A percentile compares a stretch with the other conserved stretches of the same genome.
These are phyloP conservation scores for Vombatus ursinus DNA, from an alignment of 2,113 vertebrate genomes.

Conservation along the genomic window DNA sequence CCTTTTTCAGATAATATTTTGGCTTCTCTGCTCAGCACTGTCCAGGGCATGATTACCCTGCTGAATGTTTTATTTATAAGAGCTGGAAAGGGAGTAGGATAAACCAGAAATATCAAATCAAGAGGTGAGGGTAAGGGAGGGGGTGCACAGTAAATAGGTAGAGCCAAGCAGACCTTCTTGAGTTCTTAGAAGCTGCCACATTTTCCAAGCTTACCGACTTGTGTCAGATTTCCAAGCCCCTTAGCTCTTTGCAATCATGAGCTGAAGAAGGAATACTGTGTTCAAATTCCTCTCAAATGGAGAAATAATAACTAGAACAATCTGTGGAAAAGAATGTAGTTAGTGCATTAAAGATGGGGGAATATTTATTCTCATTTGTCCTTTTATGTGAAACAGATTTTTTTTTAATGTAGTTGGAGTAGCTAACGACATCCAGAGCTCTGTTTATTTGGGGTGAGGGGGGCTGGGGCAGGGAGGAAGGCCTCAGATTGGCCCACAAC, in stretches of 20 bases:
- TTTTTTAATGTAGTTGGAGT: slow-evolving; percentile 78
- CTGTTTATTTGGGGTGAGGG: slow-evolving; percentile 66
- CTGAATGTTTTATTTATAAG: background rate
- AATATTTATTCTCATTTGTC: slow-evolving; percentile 85
- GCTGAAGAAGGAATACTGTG: slow-evolving; percentile 67
- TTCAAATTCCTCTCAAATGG: slow-evolving; percentile 73
- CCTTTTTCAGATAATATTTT: background rate
- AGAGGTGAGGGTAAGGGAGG: background rate
- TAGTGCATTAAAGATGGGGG: slow-evolving; percentile 82
- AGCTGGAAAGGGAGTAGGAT: slow-evolving; percentile 4
- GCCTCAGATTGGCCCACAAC: background rate
- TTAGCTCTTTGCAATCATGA: slow-evolving; percentile 62
- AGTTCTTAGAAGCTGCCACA: background rate
- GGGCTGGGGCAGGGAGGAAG: background rate
- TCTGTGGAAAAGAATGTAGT: slow-evolving; percentile 83
- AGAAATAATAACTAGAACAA: slow-evolving; percentile 84
- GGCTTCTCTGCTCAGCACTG: slow-evolving; percentile 11
- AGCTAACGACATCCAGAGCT: slow-evolving; percentile 81
- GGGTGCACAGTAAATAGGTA: background rate
- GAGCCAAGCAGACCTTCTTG: background rate
- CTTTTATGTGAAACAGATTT: slow-evolving; percentile 89
- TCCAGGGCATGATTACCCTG: background rate
- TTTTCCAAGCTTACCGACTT: background rate
- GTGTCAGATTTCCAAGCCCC: slow-evolving; percentile 29
- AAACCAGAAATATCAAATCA: background rate